phyloP scores from a whole-genome alignment of 2,888 invertebrate species.

The Megaustenia siamemsis region DNA sequence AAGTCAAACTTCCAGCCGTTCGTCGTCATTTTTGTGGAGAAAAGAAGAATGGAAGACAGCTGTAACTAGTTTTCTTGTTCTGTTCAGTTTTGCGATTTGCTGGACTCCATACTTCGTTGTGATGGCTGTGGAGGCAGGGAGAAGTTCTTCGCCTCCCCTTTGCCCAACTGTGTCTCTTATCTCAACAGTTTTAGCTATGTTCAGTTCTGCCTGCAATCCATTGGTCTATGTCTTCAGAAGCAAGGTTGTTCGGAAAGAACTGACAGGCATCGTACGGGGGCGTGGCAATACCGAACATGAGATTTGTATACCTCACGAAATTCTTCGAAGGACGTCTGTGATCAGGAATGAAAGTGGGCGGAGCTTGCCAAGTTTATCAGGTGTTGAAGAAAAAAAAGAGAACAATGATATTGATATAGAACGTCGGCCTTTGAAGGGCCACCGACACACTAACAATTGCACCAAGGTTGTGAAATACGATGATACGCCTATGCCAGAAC shows the following conservation, averaged over 20 bases:
- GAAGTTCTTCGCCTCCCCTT: constrained; percentile 47
- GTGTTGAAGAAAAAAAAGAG: constrained; percentile 51
- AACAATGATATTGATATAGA: neutral
- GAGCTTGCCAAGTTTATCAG: constrained; percentile 47
- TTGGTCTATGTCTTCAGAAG: constrained; percentile 88
- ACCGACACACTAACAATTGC: neutral
- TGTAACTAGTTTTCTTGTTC: constrained; percentile 89
- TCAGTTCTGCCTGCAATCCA: constrained; percentile 86
- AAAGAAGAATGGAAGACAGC: constrained; percentile 94
- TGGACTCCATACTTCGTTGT: constrained; percentile 82
- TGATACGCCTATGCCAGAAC: neutral
- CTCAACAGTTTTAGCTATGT: constrained; percentile 82
- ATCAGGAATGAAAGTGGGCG: constrained; percentile 44
- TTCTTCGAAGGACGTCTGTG: constrained; percentile 33
- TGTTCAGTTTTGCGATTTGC: constrained; percentile 85
- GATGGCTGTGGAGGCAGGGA: constrained; percentile 43
- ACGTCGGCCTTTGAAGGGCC: neutral
- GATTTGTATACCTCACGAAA: constrained; percentile 51
- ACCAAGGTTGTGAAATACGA: constrained; percentile 2
- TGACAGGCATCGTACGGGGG: constrained; percentile 62
- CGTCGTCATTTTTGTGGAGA: constrained; percentile 85
- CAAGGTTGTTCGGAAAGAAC: constrained; percentile 67
- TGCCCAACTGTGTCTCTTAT: constrained; percentile 78
- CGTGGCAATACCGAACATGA: constrained; percentile 47
- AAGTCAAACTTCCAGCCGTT: constrained; percentile 89